Evolutionary conservation across 2,888 invertebrate species (phyloP).

Genomic region (Pandemis heparana): DNA sequence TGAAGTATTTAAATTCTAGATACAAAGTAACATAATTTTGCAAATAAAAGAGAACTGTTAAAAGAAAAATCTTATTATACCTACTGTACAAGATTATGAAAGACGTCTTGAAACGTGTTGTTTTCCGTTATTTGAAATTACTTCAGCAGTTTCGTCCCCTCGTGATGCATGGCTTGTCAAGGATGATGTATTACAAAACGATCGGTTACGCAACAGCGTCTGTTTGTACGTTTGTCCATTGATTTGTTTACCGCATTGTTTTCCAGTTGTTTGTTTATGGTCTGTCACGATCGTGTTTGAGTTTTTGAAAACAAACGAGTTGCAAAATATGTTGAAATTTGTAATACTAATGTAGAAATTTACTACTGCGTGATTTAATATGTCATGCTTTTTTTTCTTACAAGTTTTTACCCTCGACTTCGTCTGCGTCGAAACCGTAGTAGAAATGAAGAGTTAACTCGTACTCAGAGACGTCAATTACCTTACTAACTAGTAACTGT

Average conservation of each 20-base stretch:
- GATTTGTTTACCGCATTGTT: not conserved
- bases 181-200: slow-evolving; percentile 15
- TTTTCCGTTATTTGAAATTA: not conserved
- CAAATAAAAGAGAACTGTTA: too few species aligned
- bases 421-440: too few species aligned
- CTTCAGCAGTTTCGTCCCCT: not conserved
- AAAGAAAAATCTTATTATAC: too few species aligned
- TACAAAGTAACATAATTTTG: too few species aligned
- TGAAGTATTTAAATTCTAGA: too few species aligned
- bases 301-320: not conserved
- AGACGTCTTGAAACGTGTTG: too few species aligned
- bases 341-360: not conserved
- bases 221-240: not conserved
- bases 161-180: slow-evolving; percentile 11
- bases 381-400: too few species aligned
- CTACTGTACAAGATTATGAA: too few species aligned
- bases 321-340: not conserved
- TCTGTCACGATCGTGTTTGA: not conserved
- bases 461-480: not conserved
- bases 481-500: not conserved
- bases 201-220: slow-evolving; percentile 8
- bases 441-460: too few species aligned
- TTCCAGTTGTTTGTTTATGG: slow-evolving; percentile 15
- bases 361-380: not conserved
- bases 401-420: too few species aligned